These are phyloP conservation scores for Xenus cinereus DNA, from an alignment of 2,113 vertebrate species.

Conservation along the genomic window DNA sequence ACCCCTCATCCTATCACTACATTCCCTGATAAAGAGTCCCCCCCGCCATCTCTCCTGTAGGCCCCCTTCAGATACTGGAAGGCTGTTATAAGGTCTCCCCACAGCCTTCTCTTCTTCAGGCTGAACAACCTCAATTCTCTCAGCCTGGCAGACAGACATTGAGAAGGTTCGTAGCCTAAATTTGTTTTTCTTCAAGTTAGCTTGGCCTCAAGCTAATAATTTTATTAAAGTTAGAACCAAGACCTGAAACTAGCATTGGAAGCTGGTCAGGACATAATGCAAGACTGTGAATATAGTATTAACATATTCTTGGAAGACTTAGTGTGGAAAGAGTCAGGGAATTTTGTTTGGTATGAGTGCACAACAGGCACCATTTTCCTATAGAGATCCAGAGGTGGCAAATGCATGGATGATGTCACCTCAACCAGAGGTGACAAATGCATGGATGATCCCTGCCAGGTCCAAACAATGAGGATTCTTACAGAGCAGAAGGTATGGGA, in stretches of 20 bases:
- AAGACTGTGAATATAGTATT: neutral
- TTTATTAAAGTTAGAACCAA: neutral
- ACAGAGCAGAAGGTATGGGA: neutral
- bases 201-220: neutral
- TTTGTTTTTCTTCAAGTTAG: neutral
- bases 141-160: neutral
- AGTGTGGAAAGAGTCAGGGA: neutral
- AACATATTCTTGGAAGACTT: accelerated
- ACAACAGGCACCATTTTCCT: neutral
- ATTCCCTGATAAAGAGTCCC: too few species aligned
- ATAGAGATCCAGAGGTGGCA: neutral
- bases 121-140: too few species aligned
- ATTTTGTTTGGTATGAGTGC: neutral
- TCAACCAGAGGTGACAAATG: neutral
- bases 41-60: too few species aligned
- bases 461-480: neutral
- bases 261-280: neutral
- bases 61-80: too few species aligned
- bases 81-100: too few species aligned
- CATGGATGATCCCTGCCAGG: neutral
- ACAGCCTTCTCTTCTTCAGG: too few species aligned
- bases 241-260: neutral
- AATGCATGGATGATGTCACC: too few species aligned
- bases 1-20: too few species aligned
- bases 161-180: neutral